A percentile compares a stretch with the other conserved stretches of the same genome.
Evolutionary conservation across 2,113 vertebrate genomes (phyloP).

Genomic region (Vanacampus margaritifer): DNA sequence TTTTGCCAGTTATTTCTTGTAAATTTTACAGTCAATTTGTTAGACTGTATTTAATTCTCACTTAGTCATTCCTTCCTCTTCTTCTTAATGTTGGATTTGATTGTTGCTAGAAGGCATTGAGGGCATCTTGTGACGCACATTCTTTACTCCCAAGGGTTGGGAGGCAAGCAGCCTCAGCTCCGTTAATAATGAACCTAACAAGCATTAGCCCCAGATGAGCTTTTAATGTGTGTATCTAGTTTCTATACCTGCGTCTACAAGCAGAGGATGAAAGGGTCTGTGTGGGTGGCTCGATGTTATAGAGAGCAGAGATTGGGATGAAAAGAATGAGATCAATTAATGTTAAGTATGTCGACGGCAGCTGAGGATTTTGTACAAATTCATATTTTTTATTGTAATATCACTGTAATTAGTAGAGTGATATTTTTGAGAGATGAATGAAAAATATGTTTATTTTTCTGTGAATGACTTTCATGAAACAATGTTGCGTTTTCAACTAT

Average conservation of each 20-base stretch:
- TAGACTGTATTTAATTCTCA: neutral
- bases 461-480: no score
- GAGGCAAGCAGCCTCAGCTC: constrained; percentile 22
- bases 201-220: constrained; percentile 59
- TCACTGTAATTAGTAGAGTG: no score
- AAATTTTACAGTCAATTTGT: no score
- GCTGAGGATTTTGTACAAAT: neutral
- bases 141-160: constrained; percentile 46
- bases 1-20: no score
- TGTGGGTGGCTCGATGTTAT: no score
- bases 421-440: no score
- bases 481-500: no score
- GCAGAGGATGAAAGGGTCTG: constrained; percentile 18
- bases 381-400: no score
- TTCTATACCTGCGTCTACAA: constrained; percentile 48
- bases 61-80: neutral
- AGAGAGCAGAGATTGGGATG: neutral
- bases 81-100: neutral
- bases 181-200: constrained; percentile 60
- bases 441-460: no score
- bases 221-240: constrained; percentile 57
- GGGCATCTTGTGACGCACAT: constrained; percentile 10
- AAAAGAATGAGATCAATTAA: constrained; percentile 11
- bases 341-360: neutral
- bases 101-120: constrained; percentile 15